Evolutionary conservation across 2,888 invertebrate species (phyloP).

Genomic region (Drosophila mercatorum): DNA sequence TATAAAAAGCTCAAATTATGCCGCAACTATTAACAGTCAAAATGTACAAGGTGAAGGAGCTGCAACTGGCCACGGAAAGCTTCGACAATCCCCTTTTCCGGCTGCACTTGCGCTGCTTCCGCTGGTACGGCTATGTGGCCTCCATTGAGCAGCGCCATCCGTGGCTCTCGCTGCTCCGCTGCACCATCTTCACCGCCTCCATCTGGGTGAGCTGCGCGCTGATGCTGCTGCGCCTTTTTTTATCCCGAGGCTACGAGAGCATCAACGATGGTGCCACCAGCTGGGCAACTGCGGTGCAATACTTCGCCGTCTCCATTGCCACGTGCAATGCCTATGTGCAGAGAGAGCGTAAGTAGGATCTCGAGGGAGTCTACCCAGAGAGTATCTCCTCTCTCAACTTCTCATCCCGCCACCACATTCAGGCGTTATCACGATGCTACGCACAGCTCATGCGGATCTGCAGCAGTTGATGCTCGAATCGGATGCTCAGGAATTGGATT

Average conservation of each 20-base stretch:
- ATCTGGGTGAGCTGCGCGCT: slow-evolving; percentile 63
- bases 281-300: slow-evolving; percentile 72
- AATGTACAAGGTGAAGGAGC: slow-evolving; percentile 59
- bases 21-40: slow-evolving; percentile 14
- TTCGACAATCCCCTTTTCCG: slow-evolving; percentile 68
- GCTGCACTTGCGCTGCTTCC: slow-evolving; percentile 64
- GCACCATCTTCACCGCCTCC: slow-evolving; percentile 69
- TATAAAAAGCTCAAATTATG: slow-evolving; percentile 36
- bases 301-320: slow-evolving; percentile 70
- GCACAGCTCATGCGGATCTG: slow-evolving; percentile 60
- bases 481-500: slow-evolving; percentile 55
- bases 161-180: slow-evolving; percentile 51
- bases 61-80: slow-evolving; percentile 46
- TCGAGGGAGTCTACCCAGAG: too few relatives aligned
- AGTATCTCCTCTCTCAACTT: too few relatives aligned
- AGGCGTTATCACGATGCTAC: slow-evolving; percentile 67
- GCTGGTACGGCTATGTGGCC: slow-evolving; percentile 66
- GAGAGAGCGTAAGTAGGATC: slow-evolving; percentile 58
- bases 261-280: slow-evolving; percentile 64
- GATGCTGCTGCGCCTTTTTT: slow-evolving; percentile 46
- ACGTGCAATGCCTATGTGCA: slow-evolving; percentile 68
- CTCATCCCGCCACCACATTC: too few relatives aligned
- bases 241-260: slow-evolving; percentile 51
- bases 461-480: slow-evolving; percentile 44
- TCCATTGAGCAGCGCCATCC: slow-evolving; percentile 54